Evolutionary conservation across 1,140 invertebrate genomes (phyloP).

Genomic region (Calephelis virginiensis): DNA sequence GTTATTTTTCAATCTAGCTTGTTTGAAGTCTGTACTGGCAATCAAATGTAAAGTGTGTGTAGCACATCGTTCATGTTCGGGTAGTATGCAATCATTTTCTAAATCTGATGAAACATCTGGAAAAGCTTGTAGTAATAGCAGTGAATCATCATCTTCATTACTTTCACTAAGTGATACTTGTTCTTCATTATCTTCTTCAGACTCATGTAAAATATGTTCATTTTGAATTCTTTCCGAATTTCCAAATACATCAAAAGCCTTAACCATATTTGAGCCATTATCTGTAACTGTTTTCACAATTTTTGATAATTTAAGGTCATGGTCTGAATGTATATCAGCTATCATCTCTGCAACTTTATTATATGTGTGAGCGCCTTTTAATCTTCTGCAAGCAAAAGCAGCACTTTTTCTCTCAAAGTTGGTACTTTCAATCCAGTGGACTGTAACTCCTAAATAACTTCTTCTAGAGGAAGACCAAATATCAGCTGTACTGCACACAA

Average conservation of each 20-base stretch:
- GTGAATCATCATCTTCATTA: conserved; percentile 34
- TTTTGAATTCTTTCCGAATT: conserved; percentile 24
- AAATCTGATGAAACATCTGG: conserved; percentile 37
- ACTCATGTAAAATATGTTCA: conserved; percentile 23
- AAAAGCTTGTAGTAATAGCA: conserved; percentile 34
- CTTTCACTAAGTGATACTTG: conserved; percentile 26
- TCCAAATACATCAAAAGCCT: no score
- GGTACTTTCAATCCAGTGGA: no score
- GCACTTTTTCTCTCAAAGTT: no score
- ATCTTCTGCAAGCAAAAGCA: no score
- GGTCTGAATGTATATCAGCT: conserved; percentile 33
- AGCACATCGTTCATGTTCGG: conserved; percentile 37
- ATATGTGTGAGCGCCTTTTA: conserved; percentile 33
- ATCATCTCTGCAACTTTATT: conserved; percentile 30
- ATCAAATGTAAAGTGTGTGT: conserved; percentile 36
- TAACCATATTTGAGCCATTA: no score
- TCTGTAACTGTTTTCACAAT: conserved; percentile 35
- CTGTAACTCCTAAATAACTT: no score
- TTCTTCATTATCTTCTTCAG: conserved; percentile 21
- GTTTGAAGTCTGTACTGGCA: conserved; percentile 26
- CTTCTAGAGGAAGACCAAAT: no score
- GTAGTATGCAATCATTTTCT: conserved; percentile 34
- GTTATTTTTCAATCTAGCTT: conserved; percentile 36
- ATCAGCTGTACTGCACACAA: no score
- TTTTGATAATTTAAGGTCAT: conserved; percentile 33